These are phyloP conservation scores for Chrysoperla carnea DNA, from an alignment of 1,140 invertebrate species.

Conservation along the genomic window DNA sequence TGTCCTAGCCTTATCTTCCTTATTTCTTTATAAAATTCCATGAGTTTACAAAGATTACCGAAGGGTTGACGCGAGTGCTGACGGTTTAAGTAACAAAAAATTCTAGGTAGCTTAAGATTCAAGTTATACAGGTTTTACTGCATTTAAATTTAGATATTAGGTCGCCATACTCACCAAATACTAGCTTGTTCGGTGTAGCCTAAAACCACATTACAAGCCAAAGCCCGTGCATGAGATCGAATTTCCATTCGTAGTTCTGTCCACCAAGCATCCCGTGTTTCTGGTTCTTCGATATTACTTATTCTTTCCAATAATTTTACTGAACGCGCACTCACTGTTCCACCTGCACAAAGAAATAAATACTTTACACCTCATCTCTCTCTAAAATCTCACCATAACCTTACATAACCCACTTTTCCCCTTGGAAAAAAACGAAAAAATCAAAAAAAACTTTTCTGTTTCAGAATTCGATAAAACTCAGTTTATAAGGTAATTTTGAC, in stretches of 20 bases:
- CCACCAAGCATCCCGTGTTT: conserved; percentile 79
- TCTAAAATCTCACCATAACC: conserved; percentile 1
- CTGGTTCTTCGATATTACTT: conserved; percentile 67
- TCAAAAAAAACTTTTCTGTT: too few relatives aligned
- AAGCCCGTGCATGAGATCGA: conserved; percentile 70
- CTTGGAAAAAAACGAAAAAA: background rate
- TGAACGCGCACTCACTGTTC: conserved; percentile 70
- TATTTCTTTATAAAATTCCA: too few relatives aligned
- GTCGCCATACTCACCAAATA: conserved; percentile 78
- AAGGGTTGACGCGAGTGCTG: too few relatives aligned
- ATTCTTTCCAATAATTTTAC: conserved; percentile 77
- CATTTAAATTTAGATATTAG: too few relatives aligned
- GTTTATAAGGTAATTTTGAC: too few relatives aligned
- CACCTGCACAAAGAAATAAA: conserved; percentile 30
- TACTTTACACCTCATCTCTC: background rate
- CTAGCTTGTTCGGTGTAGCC: conserved; percentile 80
- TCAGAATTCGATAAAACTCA: too few relatives aligned
- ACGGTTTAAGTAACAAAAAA: too few relatives aligned
- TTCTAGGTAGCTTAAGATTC: too few relatives aligned
- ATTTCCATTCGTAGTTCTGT: conserved; percentile 88
- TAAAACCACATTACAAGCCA: conserved; percentile 86
- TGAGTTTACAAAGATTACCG: too few relatives aligned
- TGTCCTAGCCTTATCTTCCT: too few relatives aligned
- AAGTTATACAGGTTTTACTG: too few relatives aligned
- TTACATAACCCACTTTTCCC: conserved; percentile 16